These are phyloP conservation scores for Tetramorium parvispinum DNA, from an alignment of 1,140 invertebrate genomes.

Conservation along the genomic window DNA sequence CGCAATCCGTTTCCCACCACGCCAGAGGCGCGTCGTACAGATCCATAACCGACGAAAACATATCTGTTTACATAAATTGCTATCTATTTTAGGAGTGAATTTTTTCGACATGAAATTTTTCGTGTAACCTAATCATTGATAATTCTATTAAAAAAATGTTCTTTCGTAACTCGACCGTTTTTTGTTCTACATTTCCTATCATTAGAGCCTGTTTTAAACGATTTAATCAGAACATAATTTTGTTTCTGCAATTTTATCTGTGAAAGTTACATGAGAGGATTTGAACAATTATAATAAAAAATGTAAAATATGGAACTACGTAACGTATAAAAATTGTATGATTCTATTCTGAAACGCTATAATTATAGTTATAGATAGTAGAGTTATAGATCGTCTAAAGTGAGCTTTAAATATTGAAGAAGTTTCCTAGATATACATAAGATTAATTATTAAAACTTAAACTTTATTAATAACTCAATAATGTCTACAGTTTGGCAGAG, in stretches of 20 bases:
- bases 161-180: neutral
- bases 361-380: too few relatives aligned
- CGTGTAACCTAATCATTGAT: neutral
- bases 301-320: neutral
- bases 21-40: constrained; percentile 20
- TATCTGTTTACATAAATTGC: neutral
- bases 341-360: neutral
- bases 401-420: neutral
- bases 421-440: neutral
- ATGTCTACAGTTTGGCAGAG: constrained; percentile 85
- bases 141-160: neutral
- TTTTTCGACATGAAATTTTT: neutral
- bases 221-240: neutral
- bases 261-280: neutral
- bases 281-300: neutral
- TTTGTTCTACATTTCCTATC: neutral
- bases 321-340: neutral
- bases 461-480: constrained; percentile 5
- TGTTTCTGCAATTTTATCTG: neutral
- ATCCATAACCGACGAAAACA: constrained; percentile 19
- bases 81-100: neutral
- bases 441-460: neutral
- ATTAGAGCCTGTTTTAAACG: constrained; percentile 48
- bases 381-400: neutral
- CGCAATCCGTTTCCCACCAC: constrained; percentile 64